Percentiles rank a stretch among this genome's conserved stretches.
Conservation (phyloP, 2,888 invertebrate species). For the Oxyteleia sp. region DNA sequence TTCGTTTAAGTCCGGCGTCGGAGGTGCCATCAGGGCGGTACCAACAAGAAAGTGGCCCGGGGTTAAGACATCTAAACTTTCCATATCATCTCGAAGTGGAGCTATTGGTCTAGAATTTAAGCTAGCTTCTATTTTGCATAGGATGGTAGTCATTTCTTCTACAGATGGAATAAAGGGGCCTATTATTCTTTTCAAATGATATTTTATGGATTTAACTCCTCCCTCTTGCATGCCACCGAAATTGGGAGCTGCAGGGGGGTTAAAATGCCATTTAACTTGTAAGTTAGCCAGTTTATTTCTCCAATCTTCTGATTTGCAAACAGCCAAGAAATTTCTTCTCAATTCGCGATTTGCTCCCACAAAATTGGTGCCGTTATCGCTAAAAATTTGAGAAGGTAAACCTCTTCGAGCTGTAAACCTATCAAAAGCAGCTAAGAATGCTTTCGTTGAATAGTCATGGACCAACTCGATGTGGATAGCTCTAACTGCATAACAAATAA, state of each 20-base stretch:
- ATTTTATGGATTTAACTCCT: not conserved
- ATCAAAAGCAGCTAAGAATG: conserved; percentile 8
- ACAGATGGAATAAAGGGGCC: not conserved
- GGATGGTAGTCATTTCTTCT: not conserved
- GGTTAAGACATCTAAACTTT: not conserved
- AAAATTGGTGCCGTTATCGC: conserved; percentile 8
- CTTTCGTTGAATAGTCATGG: conserved; percentile 25
- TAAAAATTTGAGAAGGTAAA: conserved; percentile 34
- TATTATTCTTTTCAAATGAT: not conserved
- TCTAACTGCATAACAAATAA: too few species aligned
- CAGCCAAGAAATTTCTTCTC: not conserved
- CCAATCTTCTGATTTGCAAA: not conserved
- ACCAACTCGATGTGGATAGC: conserved; percentile 18
- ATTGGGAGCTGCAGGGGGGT: not conserved
- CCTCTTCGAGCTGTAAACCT: conserved; percentile 29
- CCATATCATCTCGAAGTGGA: not conserved
- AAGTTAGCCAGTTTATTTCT: not conserved
- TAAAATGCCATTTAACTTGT: not conserved
- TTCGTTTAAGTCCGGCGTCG: too few species aligned
- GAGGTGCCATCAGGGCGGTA: too few species aligned
- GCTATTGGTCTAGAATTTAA: not conserved
- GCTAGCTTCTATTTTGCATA: not conserved
- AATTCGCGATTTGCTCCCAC: not conserved
- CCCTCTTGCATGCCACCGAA: not conserved
- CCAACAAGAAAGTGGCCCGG: not conserved